Evolutionary conservation across 2,888 invertebrate species (phyloP), one percentile per base, ranked within the genome.

Genomic region (Kuschelorhynchus macadamiae): DNA sequence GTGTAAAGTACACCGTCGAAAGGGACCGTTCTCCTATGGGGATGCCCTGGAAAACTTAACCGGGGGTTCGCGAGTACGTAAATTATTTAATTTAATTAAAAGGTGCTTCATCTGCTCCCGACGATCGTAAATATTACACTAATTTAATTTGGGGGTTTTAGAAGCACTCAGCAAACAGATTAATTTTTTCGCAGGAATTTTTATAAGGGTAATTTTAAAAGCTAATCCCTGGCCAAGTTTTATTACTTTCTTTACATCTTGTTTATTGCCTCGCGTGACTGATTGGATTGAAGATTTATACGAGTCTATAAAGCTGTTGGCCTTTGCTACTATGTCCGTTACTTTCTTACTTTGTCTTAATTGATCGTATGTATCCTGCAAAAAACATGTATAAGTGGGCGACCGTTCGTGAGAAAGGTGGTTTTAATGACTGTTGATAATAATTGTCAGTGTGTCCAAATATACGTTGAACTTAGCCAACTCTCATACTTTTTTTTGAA

Each of bases 21-120:
- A 55, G 55, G 55, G 55, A 55, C 55, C 55, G 42, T 42, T 41
- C 42, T 55, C 55, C 59, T 49, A 60, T 49, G 32, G 39, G 49
- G 49, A 60, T 39, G 18, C 47, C n/a, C 42, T 60, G 49, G 41
- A 65, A 65, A 65, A 65, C 59, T 64, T 21, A 42, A 12, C 39
- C 21, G 44, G 44, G 50, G 59, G 44, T 46, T 11, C 30, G 42
- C 36, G 33, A 75, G 76, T 75, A 78, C 77, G 79, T 79, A 79
- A 81, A 81, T 81, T 80, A 80, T 80, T 80, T 80, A 79, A 80
- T 80, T 80, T 80, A 78, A 80, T 80, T 78, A 78, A 77, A 77
- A 75, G 77, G 78, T 77, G 76, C 74, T 76, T 57, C 60, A 67
- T 50, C 68, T 55, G 62, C 42, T 50, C 65, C 49, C 44, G 36